These are phyloP conservation scores for Zosterops japonicus DNA, from an alignment of 2,113 vertebrate genomes.

Conservation along the genomic window DNA sequence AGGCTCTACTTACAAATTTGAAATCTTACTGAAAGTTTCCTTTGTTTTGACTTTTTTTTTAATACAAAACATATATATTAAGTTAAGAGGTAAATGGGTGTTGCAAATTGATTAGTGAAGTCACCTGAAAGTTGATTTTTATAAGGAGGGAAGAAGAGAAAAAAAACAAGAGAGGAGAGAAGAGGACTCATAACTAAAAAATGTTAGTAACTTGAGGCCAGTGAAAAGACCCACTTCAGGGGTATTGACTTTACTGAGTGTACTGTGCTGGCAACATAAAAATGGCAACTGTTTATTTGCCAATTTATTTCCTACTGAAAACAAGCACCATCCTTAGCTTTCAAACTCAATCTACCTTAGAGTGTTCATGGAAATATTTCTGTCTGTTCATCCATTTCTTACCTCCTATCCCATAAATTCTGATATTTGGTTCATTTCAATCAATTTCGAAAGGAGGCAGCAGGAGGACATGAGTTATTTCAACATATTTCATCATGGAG, in stretches of 20 bases:
- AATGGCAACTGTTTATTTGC: not conserved
- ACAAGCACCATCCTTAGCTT: not conserved
- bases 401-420: not conserved
- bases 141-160: not conserved
- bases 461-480: not conserved
- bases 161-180: not conserved
- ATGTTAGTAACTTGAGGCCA: not conserved
- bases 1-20: not conserved
- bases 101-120: not conserved
- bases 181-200: not conserved
- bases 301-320: constrained; percentile 1
- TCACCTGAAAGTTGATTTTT: not conserved
- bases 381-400: not conserved
- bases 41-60: not conserved
- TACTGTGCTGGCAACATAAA: not conserved
- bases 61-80: not conserved
- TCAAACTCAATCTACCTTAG: not conserved
- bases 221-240: not conserved
- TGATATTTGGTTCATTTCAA: not conserved
- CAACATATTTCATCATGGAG: not conserved
- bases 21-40: not conserved
- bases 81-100: not conserved
- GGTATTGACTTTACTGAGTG: not conserved
- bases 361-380: not conserved
- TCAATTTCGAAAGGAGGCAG: not conserved